Evolutionary conservation across 2,888 invertebrate genomes (phyloP), one percentile per base, ranked within the genome.

Genomic region (Heliconius sara): DNA sequence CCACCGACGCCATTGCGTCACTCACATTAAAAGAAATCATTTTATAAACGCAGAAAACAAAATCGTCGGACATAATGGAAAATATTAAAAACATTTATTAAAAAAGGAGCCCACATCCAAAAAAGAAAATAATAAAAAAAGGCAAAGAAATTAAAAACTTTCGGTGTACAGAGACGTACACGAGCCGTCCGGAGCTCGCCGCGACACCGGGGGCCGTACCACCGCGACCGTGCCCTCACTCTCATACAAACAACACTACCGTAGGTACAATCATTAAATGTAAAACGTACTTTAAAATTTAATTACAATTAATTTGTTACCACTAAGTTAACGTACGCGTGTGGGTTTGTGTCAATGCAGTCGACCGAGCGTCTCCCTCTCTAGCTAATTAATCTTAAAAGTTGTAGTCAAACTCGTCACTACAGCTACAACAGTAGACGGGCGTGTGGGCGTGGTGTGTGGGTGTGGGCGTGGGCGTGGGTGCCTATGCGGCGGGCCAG

Each of bases 281-380:
- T 70, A 25, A 82, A 79, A 30, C 79, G 79, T 82, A 82, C 25
- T 79, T 82, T 87, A 87, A 80, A 82, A 25, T 80, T 81, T 87
- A 87, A 80, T 81, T 81, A 83, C 76, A 79, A 84, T 83, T 82
- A 84, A 81, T 83, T 81, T 79, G 84, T 84, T 85, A 86, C 82
- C 83, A 88, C 86, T 86, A 88, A 85, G 86, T 87, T 87, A 89
- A 87, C 85, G 85, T 89, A 93, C 91, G 91, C 94, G 93, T 93
- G 95, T 94, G 93, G 94, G 94, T 94, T 94, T 94, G 94, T 94
- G 94, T 94, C 88, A 90, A 92, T 94, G 94, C 88, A 92, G 94
- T 93, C 73, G 70, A 77, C 75, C 77, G 77, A 77, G 79, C 66
- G 73, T 30, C 70, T 66, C 63, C 77, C 78, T 76, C 57, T 75